phyloP scores from a whole-genome alignment of 2,888 invertebrate species.

The Anoncus sp. region DNA sequence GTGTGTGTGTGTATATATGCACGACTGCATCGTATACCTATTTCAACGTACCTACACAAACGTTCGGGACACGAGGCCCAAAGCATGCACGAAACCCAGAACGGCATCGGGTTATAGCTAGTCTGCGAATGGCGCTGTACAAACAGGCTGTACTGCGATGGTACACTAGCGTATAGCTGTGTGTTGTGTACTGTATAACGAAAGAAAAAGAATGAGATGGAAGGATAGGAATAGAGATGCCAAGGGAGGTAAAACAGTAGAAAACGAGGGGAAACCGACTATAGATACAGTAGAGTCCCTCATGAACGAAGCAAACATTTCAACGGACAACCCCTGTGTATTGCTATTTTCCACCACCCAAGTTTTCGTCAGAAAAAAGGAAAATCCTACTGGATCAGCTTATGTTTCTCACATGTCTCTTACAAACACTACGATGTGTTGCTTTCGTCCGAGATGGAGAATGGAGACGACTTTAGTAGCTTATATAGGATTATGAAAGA shows the following conservation, averaged over 20 bases:
- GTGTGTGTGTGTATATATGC: neutral
- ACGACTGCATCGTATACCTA: constrained; percentile 2
- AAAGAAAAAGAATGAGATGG: constrained; percentile 27
- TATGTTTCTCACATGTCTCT: too few species aligned
- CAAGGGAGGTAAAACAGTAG: constrained; percentile 24
- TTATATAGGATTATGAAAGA: too few species aligned
- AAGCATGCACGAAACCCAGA: constrained; percentile 28
- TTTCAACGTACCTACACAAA: constrained; percentile 19
- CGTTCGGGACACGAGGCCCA: constrained; percentile 3
- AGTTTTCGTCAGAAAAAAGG: too few species aligned
- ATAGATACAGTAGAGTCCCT: constrained; percentile 23
- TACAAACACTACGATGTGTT: too few species aligned
- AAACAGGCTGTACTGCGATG: constrained; percentile 4
- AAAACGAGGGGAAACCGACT: constrained; percentile 9
- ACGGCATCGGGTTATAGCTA: constrained; percentile 17
- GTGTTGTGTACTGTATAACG: constrained; percentile 16
- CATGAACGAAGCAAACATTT: neutral
- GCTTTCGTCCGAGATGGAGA: too few species aligned
- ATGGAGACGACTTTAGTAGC: too few species aligned
- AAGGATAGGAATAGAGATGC: constrained; percentile 2
- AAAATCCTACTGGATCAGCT: too few species aligned
- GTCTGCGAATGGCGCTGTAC: constrained; percentile 15
- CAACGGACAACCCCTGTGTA: neutral
- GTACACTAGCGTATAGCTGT: neutral
- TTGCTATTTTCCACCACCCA: neutral